Percentiles rank a stretch among this genome's conserved stretches.
Evolutionary conservation across 2,797 vertebrate species (phyloP).

Genomic region (Glyptemys insculpta): DNA sequence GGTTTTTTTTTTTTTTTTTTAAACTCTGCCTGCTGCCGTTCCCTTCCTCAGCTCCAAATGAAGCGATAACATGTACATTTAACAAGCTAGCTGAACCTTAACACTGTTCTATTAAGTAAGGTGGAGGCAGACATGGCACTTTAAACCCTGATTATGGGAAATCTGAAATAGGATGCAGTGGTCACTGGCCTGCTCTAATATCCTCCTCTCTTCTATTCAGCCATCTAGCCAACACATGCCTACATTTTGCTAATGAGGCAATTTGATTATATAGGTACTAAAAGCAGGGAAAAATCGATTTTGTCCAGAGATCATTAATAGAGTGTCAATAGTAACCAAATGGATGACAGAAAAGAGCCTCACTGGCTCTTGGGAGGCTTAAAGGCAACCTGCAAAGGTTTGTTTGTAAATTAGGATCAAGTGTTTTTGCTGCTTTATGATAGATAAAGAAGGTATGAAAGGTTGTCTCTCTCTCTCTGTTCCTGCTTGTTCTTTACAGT

Average conservation of each 20-base stretch:
- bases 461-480: too few species aligned
- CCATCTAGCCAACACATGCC: too few species aligned
- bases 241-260: not conserved
- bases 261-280: not conserved
- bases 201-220: not conserved
- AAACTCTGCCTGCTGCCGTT: not conserved
- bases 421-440: not conserved
- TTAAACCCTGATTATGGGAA: not conserved
- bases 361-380: not conserved
- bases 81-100: not conserved
- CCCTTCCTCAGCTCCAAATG: not conserved
- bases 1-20: not conserved
- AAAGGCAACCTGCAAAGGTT: not conserved
- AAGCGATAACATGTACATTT: too few species aligned
- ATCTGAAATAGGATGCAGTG: not conserved
- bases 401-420: not conserved
- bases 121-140: not conserved
- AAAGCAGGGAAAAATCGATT: not conserved
- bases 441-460: not conserved
- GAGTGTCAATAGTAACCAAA: not conserved
- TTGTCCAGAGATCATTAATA: not conserved
- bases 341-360: not conserved
- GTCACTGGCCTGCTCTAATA: not conserved
- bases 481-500: not conserved
- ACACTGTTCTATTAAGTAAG: too few species aligned